Evolutionary conservation across 1,140 invertebrate genomes (phyloP).

Genomic region (Scaptodrosophila lebanonensis): DNA sequence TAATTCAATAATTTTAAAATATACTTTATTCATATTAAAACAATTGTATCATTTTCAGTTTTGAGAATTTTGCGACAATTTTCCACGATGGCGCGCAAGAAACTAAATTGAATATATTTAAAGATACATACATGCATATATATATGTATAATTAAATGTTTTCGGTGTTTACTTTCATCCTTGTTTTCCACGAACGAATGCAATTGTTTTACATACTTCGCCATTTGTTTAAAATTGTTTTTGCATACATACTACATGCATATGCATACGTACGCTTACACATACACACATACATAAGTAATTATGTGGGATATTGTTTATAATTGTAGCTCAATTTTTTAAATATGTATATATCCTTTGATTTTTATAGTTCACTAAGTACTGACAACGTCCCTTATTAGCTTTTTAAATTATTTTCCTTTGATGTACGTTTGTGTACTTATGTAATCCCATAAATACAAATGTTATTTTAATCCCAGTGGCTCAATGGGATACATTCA

Average conservation of each 20-base stretch:
- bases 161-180: conserved; percentile 75
- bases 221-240: conserved; percentile 37
- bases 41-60: too few relatives aligned
- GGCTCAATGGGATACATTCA: too few relatives aligned
- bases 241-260: conserved; percentile 58
- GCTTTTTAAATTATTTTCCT: conserved; percentile 57
- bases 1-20: too few relatives aligned
- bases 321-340: not conserved
- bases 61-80: conserved; percentile 48
- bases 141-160: conserved; percentile 54
- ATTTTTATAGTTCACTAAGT: conserved; percentile 52
- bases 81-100: conserved; percentile 27
- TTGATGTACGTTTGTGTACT: too few relatives aligned
- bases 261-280: conserved; percentile 64
- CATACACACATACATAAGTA: conserved; percentile 65
- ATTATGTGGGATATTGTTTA: conserved; percentile 38
- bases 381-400: conserved; percentile 53
- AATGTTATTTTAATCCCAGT: too few relatives aligned
- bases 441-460: too few relatives aligned
- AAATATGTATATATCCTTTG: conserved; percentile 8
- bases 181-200: conserved; percentile 75
- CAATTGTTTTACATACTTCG: conserved; percentile 72
- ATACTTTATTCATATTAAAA: too few relatives aligned
- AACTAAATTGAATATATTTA: conserved; percentile 57
- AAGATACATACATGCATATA: conserved; percentile 12